Base-by-base conservation (phyloP, 53 echinoderm and acorn worm species). In the Echinarachnius parma region DNA sequence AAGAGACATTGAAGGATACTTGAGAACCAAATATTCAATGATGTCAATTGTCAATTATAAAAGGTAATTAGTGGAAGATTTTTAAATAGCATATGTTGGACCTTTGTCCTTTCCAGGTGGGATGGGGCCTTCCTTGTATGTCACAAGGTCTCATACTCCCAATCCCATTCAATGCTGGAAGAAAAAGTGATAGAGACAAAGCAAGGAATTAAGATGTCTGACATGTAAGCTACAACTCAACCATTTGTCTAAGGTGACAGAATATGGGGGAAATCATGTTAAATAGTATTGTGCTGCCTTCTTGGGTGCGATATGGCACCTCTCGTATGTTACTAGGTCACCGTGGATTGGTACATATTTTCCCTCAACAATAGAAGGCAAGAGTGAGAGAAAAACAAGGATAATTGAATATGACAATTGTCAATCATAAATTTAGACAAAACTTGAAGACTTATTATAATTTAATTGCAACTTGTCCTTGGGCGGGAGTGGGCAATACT, bases 151-250 rank as follows among this genome's bases (percentile, higher is more conserved):
- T 59, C 36, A 0, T 85, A 88, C 19, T 91, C 82, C 28, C 82
- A 89, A 34, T 96, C 96, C n/a, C 91, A 91, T 49, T 96, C 96
- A 46, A 96, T 84, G 66, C 96, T 96, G 88, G 16, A 50, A 37
- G 32, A 7, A 46, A 50, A 60, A 21, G 36, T 27, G 56, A 55
- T 1, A 55, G 56, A 55, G 56, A 11, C 9, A 50, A 23, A 26
- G 11, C 9, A 55, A 26, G 28, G 27, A 55, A 14, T 15, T 15
- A 45, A 4, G 13, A 1, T 15, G 46, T 15, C 13, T 45, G n/a
- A n/a, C n/a, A n/a, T n/a, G n/a, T n/a, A n/a, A n/a, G n/a, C n/a
- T n/a, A n/a, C n/a, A n/a, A n/a, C n/a, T n/a, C n/a, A n/a, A n/a
- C n/a, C n/a, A n/a, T n/a, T n/a, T n/a, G n/a, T n/a, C n/a, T n/a